Percentiles rank a stretch among this genome's conserved stretches.
Evolutionary conservation across 2,113 vertebrate species (phyloP).

Genomic region (Percopsis transmontana): DNA sequence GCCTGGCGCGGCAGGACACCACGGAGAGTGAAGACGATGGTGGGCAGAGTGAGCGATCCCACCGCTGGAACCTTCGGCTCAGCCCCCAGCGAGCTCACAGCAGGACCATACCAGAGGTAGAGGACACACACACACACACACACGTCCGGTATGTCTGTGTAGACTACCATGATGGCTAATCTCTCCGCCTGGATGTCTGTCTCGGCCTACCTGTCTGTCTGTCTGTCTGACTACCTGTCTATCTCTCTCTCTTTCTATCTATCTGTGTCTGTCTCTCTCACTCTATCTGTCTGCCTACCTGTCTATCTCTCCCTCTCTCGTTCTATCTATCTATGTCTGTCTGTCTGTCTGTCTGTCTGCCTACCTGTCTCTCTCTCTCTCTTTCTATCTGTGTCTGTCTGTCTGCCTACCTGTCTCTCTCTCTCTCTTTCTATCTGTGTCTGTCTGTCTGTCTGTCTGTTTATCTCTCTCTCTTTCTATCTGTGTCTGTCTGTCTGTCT

Average conservation of each 20-base stretch:
- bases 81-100: conserved; percentile 74
- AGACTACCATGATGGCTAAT: too few relatives aligned
- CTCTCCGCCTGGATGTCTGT: too few relatives aligned
- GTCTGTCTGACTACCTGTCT: too few relatives aligned
- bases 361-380: background rate
- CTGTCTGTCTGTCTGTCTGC: background rate
- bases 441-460: background rate
- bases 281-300: background rate
- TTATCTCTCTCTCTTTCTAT: background rate
- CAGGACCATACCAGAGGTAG: conserved; percentile 78
- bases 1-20: conserved; percentile 77
- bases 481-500: background rate
- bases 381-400: background rate
- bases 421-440: background rate
- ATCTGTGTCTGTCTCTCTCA: too few relatives aligned
- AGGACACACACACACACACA: background rate
- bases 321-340: background rate
- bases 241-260: too few relatives aligned
- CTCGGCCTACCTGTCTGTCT: too few relatives aligned
- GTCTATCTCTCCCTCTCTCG: background rate
- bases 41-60: conserved; percentile 67
- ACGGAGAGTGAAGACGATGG: conserved; percentile 82
- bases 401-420: background rate
- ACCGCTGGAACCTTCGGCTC: conserved; percentile 79
- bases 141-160: too few relatives aligned